Evolutionary conservation across 2,797 vertebrate genomes (phyloP).

Genomic region (Naso thynnoides): DNA sequence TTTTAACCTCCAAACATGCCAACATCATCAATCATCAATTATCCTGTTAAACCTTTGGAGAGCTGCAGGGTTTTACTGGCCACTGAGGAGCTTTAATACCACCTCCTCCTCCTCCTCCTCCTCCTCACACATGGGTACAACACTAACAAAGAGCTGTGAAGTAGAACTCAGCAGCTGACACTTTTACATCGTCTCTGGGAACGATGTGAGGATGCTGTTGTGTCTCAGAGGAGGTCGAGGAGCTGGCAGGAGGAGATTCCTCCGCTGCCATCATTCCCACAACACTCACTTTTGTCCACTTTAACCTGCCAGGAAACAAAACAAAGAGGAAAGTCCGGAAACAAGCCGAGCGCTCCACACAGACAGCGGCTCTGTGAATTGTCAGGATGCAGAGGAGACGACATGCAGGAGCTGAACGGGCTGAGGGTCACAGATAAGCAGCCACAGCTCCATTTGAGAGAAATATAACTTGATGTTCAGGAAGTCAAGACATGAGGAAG

Average conservation of each 20-base stretch:
- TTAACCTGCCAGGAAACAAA: conserved; percentile 48
- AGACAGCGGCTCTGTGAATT: conserved; percentile 45
- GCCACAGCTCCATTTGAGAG: conserved; percentile 29
- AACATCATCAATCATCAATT: conserved; percentile 58
- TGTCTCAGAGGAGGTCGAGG: conserved; percentile 56
- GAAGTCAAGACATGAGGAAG: conserved; percentile 18
- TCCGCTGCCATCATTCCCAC: conserved; percentile 16
- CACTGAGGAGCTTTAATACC: conserved; percentile 40
- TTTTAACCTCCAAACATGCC: conserved; percentile 45
- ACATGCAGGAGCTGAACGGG: conserved; percentile 24
- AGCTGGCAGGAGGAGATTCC: conserved; percentile 34
- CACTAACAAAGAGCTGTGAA: conserved; percentile 50
- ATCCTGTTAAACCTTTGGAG: conserved; percentile 40
- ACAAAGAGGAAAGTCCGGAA: conserved; percentile 49
- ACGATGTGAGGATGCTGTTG: conserved; percentile 38
- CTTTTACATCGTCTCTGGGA: conserved; percentile 61
- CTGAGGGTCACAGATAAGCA: conserved; percentile 47
- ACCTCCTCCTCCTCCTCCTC: conserved; percentile 22
- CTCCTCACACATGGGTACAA: conserved; percentile 24
- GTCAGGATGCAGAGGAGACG: conserved; percentile 48
- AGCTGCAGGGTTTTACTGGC: conserved; percentile 43
- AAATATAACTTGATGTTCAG: conserved; percentile 18
- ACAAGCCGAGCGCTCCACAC: conserved; percentile 31
- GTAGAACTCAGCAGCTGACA: conserved; percentile 52
- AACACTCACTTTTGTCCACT: conserved; percentile 23